phyloP scores from a whole-genome alignment of 2,113 vertebrate genomes.

The Ictalurus furcatus region DNA sequence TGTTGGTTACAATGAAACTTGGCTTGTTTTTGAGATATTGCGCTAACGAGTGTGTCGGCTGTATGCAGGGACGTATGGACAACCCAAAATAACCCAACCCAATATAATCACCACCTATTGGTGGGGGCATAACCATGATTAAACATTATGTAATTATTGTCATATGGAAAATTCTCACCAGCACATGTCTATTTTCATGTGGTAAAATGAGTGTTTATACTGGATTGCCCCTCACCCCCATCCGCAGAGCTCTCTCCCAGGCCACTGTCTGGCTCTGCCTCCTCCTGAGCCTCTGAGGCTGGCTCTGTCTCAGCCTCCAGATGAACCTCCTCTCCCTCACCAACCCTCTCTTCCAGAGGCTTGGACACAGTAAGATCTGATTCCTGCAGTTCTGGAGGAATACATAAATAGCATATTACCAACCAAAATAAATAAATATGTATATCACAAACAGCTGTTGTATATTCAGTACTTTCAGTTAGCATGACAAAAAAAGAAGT shows the following conservation, averaged over 20 bases:
- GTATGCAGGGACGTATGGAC: neutral
- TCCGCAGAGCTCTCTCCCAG: conserved; percentile 47
- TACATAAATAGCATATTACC: neutral
- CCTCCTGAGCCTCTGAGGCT: conserved; percentile 49
- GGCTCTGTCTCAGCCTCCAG: conserved; percentile 36
- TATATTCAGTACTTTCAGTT: neutral
- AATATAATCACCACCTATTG: neutral
- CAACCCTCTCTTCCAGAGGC: neutral
- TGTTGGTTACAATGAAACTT: neutral
- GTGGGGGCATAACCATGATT: neutral
- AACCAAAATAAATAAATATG: conserved; percentile 17
- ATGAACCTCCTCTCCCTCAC: conserved; percentile 43
- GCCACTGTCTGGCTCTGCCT: conserved; percentile 48
- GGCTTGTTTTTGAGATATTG: neutral
- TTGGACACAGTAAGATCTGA: neutral
- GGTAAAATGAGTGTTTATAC: neutral
- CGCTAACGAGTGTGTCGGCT: neutral
- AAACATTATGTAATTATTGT: neutral
- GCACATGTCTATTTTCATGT: neutral
- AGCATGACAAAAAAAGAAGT: neutral
- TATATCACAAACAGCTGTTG: neutral
- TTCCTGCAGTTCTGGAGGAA: conserved; percentile 31
- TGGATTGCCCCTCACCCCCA: conserved; percentile 37
- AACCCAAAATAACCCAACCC: neutral
- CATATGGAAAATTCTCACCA: neutral